Percentiles rank a stretch among this genome's conserved stretches.
Conservation (phyloP, 2,113 vertebrate species). For the Sceloporus tristichus region DNA sequence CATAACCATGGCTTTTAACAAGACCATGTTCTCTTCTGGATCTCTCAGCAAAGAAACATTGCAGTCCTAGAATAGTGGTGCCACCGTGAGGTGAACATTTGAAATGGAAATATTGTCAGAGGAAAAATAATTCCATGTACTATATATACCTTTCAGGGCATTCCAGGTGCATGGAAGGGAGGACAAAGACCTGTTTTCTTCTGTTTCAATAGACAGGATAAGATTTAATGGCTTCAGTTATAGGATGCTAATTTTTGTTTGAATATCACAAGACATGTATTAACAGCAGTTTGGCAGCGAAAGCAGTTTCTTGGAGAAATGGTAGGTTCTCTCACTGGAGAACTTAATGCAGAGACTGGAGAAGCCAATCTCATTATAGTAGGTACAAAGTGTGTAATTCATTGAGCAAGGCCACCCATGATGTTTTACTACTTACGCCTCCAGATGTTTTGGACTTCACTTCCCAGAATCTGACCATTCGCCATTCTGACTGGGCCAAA, state of each 20-base stretch:
- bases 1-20: background rate
- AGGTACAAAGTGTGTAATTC: background rate
- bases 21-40: background rate
- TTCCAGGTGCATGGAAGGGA: background rate
- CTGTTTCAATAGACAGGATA: background rate
- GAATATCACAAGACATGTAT: background rate
- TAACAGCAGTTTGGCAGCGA: background rate
- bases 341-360: background rate
- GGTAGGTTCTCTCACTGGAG: background rate
- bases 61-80: background rate
- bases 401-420: background rate
- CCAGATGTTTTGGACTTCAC: no score
- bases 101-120: slow-evolving; percentile 1
- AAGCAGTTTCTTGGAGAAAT: background rate
- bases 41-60: background rate
- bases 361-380: no score
- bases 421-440: no score
- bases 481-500: no score
- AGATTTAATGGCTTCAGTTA: background rate
- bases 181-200: background rate
- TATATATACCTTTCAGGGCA: background rate
- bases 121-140: background rate
- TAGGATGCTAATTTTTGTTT: background rate
- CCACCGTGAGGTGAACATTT: slow-evolving; percentile 27
- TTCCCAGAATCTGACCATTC: no score